These are phyloP conservation scores for Calameuta idolon DNA, from an alignment of 2,888 invertebrate species.

Conservation along the genomic window DNA sequence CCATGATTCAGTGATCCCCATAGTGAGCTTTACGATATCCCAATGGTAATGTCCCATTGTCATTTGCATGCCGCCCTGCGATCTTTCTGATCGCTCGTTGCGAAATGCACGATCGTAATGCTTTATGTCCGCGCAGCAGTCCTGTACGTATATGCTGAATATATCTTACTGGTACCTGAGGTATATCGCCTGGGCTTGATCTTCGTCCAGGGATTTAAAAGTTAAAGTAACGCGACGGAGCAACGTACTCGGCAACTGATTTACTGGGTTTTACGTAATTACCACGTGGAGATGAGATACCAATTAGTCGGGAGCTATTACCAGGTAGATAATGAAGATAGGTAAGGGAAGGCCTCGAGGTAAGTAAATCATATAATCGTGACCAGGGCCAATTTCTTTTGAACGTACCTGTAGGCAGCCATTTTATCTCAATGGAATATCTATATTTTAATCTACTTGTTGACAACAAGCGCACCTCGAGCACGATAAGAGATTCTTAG, in stretches of 20 bases:
- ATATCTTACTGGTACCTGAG: neutral
- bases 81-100: slow-evolving; percentile 12
- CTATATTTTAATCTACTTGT: neutral
- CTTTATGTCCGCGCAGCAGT: neutral
- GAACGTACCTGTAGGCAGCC: neutral
- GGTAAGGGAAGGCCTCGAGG: neutral
- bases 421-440: neutral
- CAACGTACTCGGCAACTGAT: neutral
- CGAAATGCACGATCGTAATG: slow-evolving; percentile 16
- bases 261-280: neutral
- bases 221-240: neutral
- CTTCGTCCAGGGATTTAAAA: neutral
- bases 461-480: neutral
- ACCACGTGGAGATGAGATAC: neutral
- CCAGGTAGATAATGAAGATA: neutral
- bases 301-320: slow-evolving; percentile 6
- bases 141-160: neutral
- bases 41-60: slow-evolving; percentile 11
- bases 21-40: neutral
- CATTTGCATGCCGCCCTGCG: slow-evolving; percentile 4
- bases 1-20: neutral
- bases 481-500: neutral
- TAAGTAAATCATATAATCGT: neutral
- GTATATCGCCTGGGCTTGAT: neutral
- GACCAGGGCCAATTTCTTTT: neutral